These are phyloP conservation scores for Dasyprocta punctata DNA, from an alignment of 2,113 vertebrate genomes.

Conservation along the genomic window DNA sequence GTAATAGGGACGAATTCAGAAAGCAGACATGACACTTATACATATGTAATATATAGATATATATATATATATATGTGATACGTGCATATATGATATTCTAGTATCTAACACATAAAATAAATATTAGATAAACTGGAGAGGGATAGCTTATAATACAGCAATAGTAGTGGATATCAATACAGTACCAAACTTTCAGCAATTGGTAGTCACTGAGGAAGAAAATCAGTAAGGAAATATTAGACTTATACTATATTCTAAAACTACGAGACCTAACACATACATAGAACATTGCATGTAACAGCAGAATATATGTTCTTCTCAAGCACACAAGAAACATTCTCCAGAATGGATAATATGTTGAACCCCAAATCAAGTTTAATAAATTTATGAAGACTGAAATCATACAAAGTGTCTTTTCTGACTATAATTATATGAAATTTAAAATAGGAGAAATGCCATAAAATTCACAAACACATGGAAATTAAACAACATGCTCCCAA, in stretches of 20 bases:
- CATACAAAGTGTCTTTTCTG: background rate
- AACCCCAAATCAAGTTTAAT: background rate
- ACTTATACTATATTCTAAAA: background rate
- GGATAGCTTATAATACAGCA: background rate
- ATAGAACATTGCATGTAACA: background rate
- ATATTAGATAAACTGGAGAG: background rate
- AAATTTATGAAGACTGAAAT: background rate
- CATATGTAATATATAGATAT: background rate
- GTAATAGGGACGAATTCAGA: background rate
- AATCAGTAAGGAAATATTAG: background rate
- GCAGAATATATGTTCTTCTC: background rate
- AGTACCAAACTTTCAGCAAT: background rate
- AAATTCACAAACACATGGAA: background rate
- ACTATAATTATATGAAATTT: background rate
- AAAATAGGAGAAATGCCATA: background rate
- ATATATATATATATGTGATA: background rate
- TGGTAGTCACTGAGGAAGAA: background rate
- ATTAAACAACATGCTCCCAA: background rate
- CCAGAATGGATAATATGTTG: background rate
- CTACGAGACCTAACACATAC: background rate
- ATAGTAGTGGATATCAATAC: background rate
- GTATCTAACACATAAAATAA: background rate
- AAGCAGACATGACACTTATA: background rate
- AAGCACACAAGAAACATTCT: background rate
- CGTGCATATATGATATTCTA: background rate